Evolutionary conservation across 2,113 vertebrate species (phyloP).

Genomic region (Taurulus bubalis): DNA sequence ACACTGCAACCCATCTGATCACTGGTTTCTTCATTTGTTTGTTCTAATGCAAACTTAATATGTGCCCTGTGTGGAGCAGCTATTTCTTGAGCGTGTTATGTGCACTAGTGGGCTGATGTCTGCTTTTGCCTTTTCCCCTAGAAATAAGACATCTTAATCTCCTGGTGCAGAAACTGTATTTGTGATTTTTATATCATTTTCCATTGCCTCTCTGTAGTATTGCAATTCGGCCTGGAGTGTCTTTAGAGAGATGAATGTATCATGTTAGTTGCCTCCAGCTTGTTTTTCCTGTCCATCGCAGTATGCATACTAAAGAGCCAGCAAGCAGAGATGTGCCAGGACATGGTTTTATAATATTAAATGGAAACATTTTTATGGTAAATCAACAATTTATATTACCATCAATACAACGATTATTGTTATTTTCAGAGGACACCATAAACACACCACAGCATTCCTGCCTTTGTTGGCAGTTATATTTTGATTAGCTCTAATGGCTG

Average conservation of each 20-base stretch:
- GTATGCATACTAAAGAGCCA: conserved; percentile 11
- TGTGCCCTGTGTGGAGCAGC: background rate
- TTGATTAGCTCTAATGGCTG: background rate
- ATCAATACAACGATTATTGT: background rate
- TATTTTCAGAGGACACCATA: background rate
- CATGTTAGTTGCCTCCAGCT: conserved; percentile 11
- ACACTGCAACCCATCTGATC: background rate
- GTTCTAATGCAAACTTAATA: background rate
- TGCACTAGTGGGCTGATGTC: conserved; percentile 14
- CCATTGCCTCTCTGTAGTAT: conserved; percentile 2
- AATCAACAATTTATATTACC: background rate
- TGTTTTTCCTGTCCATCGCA: conserved; percentile 26
- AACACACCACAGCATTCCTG: background rate
- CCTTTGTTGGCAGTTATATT: background rate
- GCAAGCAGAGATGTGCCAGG: background rate
- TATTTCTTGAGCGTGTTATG: conserved; percentile 22
- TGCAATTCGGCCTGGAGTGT: conserved; percentile 18
- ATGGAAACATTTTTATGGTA: background rate
- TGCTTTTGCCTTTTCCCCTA: conserved; percentile 6
- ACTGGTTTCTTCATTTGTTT: background rate
- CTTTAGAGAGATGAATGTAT: conserved; percentile 23
- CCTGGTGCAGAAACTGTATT: background rate
- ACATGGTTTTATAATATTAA: background rate
- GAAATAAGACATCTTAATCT: conserved; percentile 35
- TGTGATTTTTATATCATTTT: conserved; percentile 32